A percentile compares a stretch with the other conserved stretches of the same genome.
These are phyloP conservation scores for Balearica regulorum DNA, from an alignment of 2,797 vertebrate species.

Conservation along the genomic window DNA sequence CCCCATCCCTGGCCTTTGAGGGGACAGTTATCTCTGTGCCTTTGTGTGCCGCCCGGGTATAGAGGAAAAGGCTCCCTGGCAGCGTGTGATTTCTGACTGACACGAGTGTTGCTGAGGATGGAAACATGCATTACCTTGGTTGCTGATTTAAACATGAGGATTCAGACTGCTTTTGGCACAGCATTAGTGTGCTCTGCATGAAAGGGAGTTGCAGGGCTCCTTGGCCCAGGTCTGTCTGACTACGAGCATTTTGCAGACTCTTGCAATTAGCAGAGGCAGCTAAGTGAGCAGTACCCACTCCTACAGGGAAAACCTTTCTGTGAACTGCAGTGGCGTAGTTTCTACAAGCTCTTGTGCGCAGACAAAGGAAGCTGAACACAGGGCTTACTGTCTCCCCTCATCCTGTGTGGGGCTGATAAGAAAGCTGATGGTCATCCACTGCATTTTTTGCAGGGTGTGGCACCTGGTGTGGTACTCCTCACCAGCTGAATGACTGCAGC, in stretches of 20 bases:
- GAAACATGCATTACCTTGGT: fast-evolving
- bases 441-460: background rate
- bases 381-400: background rate
- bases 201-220: background rate
- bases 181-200: fast-evolving
- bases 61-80: background rate
- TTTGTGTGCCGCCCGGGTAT: background rate
- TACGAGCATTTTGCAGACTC: too few relatives aligned
- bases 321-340: background rate
- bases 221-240: too few relatives aligned
- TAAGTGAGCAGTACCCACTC: background rate
- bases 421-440: background rate
- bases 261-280: background rate
- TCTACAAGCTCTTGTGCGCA: background rate
- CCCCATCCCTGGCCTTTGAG: background rate
- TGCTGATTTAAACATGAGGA: fast-evolving
- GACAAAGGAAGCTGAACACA: background rate
- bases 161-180: background rate
- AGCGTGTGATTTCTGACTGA: fast-evolving
- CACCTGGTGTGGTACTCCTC: background rate
- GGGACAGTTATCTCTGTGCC: background rate
- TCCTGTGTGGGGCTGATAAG: background rate
- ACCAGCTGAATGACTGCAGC: background rate
- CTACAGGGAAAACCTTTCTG: background rate
- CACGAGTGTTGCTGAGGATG: fast-evolving